phyloP scores from a whole-genome alignment of 1,140 invertebrate genomes.

The Hetaerina americana region DNA sequence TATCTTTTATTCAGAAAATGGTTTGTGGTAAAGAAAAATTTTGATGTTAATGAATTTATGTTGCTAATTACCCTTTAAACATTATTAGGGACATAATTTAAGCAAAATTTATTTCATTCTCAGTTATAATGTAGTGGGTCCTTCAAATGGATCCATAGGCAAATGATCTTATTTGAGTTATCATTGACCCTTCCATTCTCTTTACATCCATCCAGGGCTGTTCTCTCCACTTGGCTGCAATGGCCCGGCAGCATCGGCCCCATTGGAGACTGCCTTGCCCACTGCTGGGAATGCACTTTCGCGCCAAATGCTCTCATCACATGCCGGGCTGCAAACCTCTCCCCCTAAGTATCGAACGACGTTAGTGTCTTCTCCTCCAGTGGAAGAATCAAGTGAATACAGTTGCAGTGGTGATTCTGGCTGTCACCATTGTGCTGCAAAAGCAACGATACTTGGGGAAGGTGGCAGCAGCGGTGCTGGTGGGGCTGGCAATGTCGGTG shows the following conservation, averaged over 20 bases:
- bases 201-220: neutral
- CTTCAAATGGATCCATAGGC: too few species aligned
- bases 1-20: too few species aligned
- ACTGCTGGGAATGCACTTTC: neutral
- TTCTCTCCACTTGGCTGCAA: neutral
- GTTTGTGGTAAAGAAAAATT: too few species aligned
- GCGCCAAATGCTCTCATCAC: neutral
- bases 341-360: neutral
- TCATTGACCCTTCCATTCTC: too few species aligned
- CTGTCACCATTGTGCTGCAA: neutral
- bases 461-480: neutral
- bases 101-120: too few species aligned
- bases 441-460: neutral
- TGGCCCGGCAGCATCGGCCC: neutral
- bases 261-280: neutral
- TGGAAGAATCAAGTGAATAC: neutral
- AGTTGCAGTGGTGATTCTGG: neutral
- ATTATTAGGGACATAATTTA: too few species aligned
- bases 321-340: neutral
- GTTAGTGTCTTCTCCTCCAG: neutral
- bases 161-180: too few species aligned
- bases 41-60: too few species aligned
- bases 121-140: too few species aligned
- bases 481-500: neutral
- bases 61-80: too few species aligned